Conservation (phyloP, 2,113 vertebrate species). For the Psammodynastes pulverulentus region DNA sequence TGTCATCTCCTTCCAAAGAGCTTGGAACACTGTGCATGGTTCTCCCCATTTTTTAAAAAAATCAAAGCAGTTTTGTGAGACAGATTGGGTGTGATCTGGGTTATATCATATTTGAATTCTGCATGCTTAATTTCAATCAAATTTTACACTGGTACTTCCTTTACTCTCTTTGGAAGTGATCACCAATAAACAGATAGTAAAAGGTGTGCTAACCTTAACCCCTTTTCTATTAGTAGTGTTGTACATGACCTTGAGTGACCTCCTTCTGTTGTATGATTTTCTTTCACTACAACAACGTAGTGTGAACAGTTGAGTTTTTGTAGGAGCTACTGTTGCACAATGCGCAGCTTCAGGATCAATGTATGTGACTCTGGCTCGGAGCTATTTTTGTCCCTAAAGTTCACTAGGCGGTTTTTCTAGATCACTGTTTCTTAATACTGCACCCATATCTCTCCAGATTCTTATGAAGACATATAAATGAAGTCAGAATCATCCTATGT, state of each 20-base stretch:
- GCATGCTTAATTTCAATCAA: not conserved
- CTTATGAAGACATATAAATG: not conserved
- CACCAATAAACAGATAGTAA: not conserved
- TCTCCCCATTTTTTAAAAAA: not conserved
- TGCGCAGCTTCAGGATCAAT: not conserved
- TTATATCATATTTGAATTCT: not conserved
- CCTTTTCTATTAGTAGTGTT: not conserved
- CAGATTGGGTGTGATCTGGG: not conserved
- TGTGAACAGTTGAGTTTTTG: accelerated
- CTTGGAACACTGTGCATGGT: not conserved
- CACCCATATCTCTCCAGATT: not conserved
- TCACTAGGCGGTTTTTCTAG: not conserved
- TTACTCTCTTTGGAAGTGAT: not conserved
- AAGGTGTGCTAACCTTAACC: not conserved
- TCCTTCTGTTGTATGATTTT: not conserved
- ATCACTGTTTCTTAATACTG: not conserved
- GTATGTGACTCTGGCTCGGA: not conserved
- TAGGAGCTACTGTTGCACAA: not conserved
- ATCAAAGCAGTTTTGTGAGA: not conserved
- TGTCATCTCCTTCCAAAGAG: not conserved
- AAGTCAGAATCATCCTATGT: not conserved
- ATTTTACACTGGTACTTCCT: too few species aligned
- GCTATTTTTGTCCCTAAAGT: not conserved
- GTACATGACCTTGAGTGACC: not conserved
- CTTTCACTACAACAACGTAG: not conserved